Conservation (phyloP, 2,888 invertebrate genomes). For the Plebejus anna region DNA sequence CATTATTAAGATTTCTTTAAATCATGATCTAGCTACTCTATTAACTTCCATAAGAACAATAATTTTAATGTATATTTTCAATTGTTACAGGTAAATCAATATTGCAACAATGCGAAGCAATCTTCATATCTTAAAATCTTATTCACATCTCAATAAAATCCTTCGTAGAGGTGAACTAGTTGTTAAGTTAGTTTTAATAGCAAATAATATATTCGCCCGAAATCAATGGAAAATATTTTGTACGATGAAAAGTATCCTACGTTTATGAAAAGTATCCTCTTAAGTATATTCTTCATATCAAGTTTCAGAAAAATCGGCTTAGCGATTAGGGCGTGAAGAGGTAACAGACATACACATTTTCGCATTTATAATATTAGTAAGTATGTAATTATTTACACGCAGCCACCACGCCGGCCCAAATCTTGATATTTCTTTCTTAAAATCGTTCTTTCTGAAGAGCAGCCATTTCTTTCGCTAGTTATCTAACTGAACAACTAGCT, state of each 20-base stretch:
- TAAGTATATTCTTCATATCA: no score
- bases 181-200: neutral
- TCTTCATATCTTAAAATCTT: neutral
- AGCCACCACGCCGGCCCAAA: no score
- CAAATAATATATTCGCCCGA: neutral
- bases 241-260: no score
- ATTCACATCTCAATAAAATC: neutral
- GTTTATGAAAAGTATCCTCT: no score
- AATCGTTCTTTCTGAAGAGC: no score
- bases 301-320: no score
- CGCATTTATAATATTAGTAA: no score
- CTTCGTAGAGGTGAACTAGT: neutral
- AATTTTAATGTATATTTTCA: neutral
- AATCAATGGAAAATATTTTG: no score
- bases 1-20: neutral
- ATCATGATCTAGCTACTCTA: neutral
- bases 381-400: no score
- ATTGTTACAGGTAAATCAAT: constrained; percentile 17
- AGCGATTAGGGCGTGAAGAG: no score
- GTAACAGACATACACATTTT: no score
- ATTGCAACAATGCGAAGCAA: neutral
- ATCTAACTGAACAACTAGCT: neutral
- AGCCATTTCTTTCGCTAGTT: neutral
- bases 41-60: neutral
- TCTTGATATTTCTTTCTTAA: no score